These are phyloP conservation scores for Isichthys henryi DNA, from an alignment of 2,113 vertebrate species.

Conservation along the genomic window DNA sequence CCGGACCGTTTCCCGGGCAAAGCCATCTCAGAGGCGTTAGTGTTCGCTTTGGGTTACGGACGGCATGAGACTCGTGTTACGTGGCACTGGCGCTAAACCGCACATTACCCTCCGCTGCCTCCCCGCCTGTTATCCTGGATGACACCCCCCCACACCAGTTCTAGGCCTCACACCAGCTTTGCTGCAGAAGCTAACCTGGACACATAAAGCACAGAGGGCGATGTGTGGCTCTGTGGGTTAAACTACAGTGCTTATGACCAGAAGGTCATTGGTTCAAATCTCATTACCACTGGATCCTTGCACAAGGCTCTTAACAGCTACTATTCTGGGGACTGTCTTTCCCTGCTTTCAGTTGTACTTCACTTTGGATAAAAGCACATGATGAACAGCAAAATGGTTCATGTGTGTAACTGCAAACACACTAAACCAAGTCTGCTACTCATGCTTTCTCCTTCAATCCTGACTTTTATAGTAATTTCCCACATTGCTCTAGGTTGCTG, in stretches of 20 bases:
- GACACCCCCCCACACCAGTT: not conserved
- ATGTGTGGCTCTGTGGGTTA: not conserved
- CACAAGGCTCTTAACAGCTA: not conserved
- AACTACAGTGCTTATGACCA: not conserved
- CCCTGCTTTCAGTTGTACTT: no score
- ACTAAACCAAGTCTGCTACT: not conserved
- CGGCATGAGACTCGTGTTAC: not conserved
- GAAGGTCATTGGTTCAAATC: not conserved
- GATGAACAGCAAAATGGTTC: no score
- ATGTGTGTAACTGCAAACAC: not conserved
- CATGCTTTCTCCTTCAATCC: not conserved
- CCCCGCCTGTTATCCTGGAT: not conserved
- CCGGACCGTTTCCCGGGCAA: not conserved
- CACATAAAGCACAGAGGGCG: not conserved
- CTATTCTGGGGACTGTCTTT: not conserved
- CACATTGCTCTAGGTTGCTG: not conserved
- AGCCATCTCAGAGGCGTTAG: not conserved
- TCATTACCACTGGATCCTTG: not conserved
- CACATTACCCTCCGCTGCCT: not conserved
- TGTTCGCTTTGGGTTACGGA: not conserved
- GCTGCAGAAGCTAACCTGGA: not conserved
- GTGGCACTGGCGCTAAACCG: not conserved
- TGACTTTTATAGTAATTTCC: not conserved
- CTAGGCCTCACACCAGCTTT: not conserved
- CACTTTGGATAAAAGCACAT: not conserved